phyloP scores from a whole-genome alignment of 2,888 invertebrate genomes.

The Agrochola circellaris region DNA sequence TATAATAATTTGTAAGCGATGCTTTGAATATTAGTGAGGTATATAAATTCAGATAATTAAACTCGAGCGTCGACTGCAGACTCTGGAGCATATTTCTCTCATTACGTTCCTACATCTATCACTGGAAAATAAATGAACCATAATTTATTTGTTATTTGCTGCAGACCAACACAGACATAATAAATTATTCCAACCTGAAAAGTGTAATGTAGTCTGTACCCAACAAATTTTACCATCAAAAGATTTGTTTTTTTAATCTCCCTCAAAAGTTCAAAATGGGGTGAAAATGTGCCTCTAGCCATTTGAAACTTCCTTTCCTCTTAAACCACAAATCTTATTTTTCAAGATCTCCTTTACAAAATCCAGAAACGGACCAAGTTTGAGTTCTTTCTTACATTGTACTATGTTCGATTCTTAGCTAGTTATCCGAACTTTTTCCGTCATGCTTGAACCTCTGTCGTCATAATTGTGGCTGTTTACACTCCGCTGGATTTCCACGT shows the following conservation, averaged over 20 bases:
- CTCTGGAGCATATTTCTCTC: not conserved
- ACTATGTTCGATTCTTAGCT: conserved; percentile 57
- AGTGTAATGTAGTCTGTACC: not conserved
- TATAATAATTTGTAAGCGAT: conserved; percentile 10
- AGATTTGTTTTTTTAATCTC: not conserved
- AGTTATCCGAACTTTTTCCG: conserved; percentile 68
- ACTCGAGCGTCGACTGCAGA: not conserved
- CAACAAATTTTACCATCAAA: not conserved
- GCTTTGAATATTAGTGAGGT: conserved; percentile 14
- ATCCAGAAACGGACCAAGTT: conserved; percentile 25
- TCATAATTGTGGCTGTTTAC: conserved; percentile 81
- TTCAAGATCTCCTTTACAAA: not conserved
- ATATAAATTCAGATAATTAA: conserved; percentile 9
- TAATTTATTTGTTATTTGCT: conserved; percentile 3
- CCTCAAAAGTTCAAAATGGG: not conserved
- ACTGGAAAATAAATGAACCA: conserved; percentile 16
- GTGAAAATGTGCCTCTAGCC: not conserved
- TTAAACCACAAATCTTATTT: not conserved
- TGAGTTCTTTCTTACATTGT: conserved; percentile 16
- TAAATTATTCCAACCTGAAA: conserved; percentile 15
- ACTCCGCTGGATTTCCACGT: conserved; percentile 79
- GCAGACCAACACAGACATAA: not conserved
- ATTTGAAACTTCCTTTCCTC: not conserved
- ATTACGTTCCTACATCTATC: conserved; percentile 9
- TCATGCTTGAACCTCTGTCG: conserved; percentile 68